A percentile compares a stretch with the other conserved stretches of the same genome.
These are phyloP conservation scores for Sarcophaga peregrina DNA, from an alignment of 1,140 invertebrate genomes.

Conservation along the genomic window DNA sequence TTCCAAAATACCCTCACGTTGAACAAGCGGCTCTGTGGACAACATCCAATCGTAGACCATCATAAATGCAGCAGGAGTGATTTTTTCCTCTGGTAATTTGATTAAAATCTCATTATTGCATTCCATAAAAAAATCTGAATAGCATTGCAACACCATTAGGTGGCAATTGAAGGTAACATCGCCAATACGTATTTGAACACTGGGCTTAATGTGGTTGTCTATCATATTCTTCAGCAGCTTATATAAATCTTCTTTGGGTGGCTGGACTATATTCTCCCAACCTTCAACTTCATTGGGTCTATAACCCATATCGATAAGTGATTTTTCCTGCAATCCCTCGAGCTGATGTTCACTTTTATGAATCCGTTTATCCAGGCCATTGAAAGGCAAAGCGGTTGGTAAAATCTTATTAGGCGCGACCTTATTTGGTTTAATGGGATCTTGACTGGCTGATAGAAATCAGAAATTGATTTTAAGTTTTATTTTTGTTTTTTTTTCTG, in stretches of 20 bases:
- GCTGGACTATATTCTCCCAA: conserved; percentile 53
- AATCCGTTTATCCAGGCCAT: conserved; percentile 2
- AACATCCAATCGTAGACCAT: conserved; percentile 83
- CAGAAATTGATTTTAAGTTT: neutral
- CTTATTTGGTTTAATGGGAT: conserved; percentile 4
- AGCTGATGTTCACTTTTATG: neutral
- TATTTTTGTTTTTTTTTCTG: no score
- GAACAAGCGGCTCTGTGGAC: conserved; percentile 71
- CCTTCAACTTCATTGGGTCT: conserved; percentile 42
- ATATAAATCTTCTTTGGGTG: conserved; percentile 47
- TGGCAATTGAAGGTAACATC: conserved; percentile 59
- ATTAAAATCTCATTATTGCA: conserved; percentile 32
- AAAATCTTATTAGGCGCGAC: conserved; percentile 39
- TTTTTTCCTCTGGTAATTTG: conserved; percentile 48
- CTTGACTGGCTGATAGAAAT: neutral
- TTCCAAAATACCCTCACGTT: conserved; percentile 75
- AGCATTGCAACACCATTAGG: conserved; percentile 57
- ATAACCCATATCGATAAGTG: conserved; percentile 42
- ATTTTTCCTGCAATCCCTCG: conserved; percentile 33
- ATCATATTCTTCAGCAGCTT: conserved; percentile 55
- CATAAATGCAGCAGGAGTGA: conserved; percentile 73
- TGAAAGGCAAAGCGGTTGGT: conserved; percentile 28
- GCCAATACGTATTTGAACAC: conserved; percentile 56
- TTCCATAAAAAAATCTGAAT: conserved; percentile 56
- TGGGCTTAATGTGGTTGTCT: conserved; percentile 55